Base-by-base conservation (phyloP, 2,797 vertebrate genomes). In the Notolepis coatsorum region DNA sequence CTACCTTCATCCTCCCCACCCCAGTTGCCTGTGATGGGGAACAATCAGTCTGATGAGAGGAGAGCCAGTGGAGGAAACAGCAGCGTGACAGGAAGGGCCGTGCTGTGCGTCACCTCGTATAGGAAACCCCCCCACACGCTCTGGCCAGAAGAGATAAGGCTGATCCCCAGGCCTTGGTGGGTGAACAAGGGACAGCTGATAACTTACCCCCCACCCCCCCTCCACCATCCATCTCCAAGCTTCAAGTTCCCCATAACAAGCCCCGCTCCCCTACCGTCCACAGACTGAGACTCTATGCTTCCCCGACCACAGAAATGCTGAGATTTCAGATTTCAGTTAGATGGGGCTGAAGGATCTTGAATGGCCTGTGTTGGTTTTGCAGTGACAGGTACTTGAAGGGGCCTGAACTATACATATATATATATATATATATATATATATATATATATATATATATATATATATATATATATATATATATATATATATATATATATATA, bases 121-220 rank as follows among this genome's bases (percentile, higher is more conserved):
- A 95, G 93, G 93, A 95, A 93, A 75, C 89, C 68, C 80, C 89
- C 91, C 88, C 47, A 24, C 79, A 76, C 50, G 55, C 77, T 93
- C 95, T 96, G 95, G 92, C 68, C 88, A 71, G 79, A 68, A 72
- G 72, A 96, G 95, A 96, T 96, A 97, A 96, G 93, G 78, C 85
- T 89, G 88, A 88, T 87, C 82, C 63, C 53, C 75, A 90, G 92
- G 91, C 90, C 89, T 81, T 65, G 69, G 81, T 52, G 82, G 81
- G 82, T 89, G 86, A 91, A 89, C 85, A 82, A 81, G 81, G 75
- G 69, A 84, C 71, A 67, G 72, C 82, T 88, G 89, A 91, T 90
- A 90, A 90, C 86, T 88, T 81, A 30, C 59, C 21, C 54, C 43
- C 31, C 35, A 28, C 55, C 2, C 45, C 25, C 33, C 46, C 50